Conservation (phyloP, 2,113 vertebrate genomes). For the Bombycilla garrulus region DNA sequence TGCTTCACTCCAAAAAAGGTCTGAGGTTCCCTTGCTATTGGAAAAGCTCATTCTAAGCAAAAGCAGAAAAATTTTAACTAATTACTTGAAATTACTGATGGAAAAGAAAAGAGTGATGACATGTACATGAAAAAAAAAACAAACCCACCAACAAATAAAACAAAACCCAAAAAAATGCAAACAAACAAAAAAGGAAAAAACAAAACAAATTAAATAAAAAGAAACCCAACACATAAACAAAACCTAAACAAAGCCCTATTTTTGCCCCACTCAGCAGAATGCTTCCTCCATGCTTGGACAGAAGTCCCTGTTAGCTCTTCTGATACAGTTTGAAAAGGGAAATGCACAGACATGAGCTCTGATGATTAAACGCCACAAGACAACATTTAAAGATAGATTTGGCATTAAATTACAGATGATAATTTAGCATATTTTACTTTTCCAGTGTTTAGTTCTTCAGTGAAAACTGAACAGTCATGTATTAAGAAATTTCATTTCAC, state of each 20-base stretch:
- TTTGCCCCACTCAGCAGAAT: not conserved
- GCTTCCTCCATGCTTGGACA: not conserved
- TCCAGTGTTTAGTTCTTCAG: not conserved
- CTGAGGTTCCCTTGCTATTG: not conserved
- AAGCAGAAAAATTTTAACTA: not conserved
- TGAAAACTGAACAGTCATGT: not conserved
- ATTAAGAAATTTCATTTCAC: not conserved
- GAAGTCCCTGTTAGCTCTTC: not conserved
- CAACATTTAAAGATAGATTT: not conserved
- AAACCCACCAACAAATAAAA: fast-evolving
- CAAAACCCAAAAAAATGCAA: fast-evolving
- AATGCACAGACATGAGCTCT: not conserved
- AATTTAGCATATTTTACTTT: not conserved
- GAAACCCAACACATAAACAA: too few species aligned
- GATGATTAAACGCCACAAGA: not conserved
- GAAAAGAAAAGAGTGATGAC: not conserved
- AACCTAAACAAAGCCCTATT: not conserved
- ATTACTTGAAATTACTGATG: not conserved
- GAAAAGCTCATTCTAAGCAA: not conserved
- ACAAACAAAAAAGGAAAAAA: too few species aligned
- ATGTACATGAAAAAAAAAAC: not conserved
- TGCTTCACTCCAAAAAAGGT: not conserved
- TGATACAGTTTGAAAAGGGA: not conserved
- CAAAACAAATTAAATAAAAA: fast-evolving
- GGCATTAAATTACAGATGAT: not conserved